Conservation (phyloP, 2,113 vertebrate genomes). For the Catharus minimus region DNA sequence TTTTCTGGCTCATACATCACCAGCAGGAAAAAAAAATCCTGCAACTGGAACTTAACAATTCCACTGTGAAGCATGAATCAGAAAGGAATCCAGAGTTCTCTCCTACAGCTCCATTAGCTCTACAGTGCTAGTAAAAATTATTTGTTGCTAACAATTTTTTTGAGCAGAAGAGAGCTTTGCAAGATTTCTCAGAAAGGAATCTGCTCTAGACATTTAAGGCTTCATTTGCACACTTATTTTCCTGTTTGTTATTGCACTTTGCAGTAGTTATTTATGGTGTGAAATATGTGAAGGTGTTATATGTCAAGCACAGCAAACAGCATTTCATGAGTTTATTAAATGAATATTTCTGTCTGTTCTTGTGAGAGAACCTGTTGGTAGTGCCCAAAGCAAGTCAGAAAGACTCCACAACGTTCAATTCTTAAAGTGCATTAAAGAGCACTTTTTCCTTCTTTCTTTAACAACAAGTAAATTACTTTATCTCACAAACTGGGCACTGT, state of each 20-base stretch:
- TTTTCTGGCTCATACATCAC: conserved; percentile 41
- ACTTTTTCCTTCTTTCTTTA: neutral
- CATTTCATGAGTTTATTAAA: neutral
- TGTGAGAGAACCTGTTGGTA: rapidly evolving
- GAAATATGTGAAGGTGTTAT: neutral
- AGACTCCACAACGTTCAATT: neutral
- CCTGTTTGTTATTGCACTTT: neutral
- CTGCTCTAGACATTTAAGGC: neutral
- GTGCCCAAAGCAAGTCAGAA: neutral
- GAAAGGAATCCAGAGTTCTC: conserved; percentile 36
- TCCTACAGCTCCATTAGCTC: conserved; percentile 41
- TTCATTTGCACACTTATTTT: neutral
- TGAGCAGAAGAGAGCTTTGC: neutral
- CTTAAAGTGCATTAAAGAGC: neutral
- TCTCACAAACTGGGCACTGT: neutral
- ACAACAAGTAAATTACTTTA: neutral
- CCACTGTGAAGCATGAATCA: conserved; percentile 48
- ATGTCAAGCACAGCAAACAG: neutral
- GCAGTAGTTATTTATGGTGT: neutral
- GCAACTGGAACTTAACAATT: conserved; percentile 46
- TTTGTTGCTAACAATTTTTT: neutral
- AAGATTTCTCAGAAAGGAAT: neutral
- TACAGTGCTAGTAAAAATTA: conserved; percentile 23
- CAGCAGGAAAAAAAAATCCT: conserved; percentile 23
- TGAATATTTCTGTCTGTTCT: neutral